Evolutionary conservation across 2,113 vertebrate species (phyloP).

Genomic region (Paradoxurus hermaphroditus): DNA sequence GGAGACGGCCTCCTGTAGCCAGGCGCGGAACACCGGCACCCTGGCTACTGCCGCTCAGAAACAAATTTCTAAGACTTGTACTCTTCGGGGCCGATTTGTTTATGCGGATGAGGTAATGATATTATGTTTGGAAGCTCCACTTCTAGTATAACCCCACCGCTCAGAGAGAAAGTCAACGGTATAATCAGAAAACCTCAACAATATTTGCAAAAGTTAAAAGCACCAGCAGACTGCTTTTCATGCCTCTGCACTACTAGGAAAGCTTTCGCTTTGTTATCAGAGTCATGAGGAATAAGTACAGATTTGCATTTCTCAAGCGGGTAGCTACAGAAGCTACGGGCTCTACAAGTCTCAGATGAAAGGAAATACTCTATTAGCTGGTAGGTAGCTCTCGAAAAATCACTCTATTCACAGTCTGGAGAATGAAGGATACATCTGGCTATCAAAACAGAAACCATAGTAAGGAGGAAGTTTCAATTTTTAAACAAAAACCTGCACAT

Average conservation of each 20-base stretch:
- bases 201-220: neutral
- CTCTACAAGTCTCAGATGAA: neutral
- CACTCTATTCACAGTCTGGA: conserved; percentile 38
- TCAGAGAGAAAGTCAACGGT: neutral
- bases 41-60: neutral
- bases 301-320: neutral
- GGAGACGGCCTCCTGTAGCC: neutral
- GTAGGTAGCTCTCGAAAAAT: neutral
- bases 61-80: neutral
- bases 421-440: neutral
- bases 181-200: neutral
- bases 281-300: neutral
- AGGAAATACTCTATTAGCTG: neutral
- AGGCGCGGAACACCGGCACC: neutral
- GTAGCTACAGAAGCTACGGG: neutral
- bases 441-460: conserved; percentile 30
- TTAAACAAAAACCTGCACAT: conserved; percentile 23
- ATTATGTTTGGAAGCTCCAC: neutral
- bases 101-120: conserved; percentile 28
- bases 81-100: neutral
- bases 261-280: neutral
- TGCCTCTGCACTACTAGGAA: neutral
- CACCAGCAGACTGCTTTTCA: neutral
- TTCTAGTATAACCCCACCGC: neutral
- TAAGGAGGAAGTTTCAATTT: neutral